phyloP scores from a whole-genome alignment of 2,888 invertebrate genomes.

The Xylota segnis region DNA sequence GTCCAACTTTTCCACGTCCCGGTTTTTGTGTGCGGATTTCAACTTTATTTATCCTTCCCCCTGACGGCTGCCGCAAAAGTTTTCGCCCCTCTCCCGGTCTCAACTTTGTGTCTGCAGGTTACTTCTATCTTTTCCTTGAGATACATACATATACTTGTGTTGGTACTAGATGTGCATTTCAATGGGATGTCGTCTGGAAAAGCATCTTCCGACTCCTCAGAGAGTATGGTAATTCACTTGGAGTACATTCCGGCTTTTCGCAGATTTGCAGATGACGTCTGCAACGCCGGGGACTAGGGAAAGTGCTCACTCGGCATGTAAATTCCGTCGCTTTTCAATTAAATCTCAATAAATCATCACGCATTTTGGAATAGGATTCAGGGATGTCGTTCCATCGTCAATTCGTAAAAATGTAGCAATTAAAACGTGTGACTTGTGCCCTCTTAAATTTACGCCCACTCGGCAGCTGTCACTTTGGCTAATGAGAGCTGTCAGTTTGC shows the following conservation, averaged over 20 bases:
- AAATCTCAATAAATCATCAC: conserved; percentile 67
- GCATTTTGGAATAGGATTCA: conserved; percentile 16
- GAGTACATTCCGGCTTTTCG: conserved; percentile 5
- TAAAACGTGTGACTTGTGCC: conserved; percentile 67
- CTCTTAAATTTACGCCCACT: conserved; percentile 71
- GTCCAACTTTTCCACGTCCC: conserved; percentile 33
- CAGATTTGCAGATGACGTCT: not conserved
- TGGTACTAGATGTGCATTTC: conserved; percentile 53
- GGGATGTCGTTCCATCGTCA: conserved; percentile 53
- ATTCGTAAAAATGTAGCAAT: conserved; percentile 67
- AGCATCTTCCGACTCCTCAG: conserved; percentile 11
- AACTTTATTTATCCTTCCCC: not conserved
- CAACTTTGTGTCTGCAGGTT: conserved; percentile 2
- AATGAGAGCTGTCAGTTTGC: conserved; percentile 74
- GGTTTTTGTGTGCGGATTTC: conserved; percentile 2
- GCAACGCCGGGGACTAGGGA: not conserved
- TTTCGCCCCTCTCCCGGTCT: not conserved
- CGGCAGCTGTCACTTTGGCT: conserved; percentile 70
- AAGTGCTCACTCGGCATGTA: not conserved
- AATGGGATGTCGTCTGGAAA: conserved; percentile 44
- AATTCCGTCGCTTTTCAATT: conserved; percentile 52
- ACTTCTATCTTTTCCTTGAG: conserved; percentile 11
- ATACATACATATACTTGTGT: too few relatives aligned
- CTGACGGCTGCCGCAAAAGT: not conserved
- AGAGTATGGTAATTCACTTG: conserved; percentile 28